Percentiles rank a stretch among this genome's conserved stretches.
phyloP scores from a whole-genome alignment of 2,888 invertebrate species.

The Coremacera marginata region DNA sequence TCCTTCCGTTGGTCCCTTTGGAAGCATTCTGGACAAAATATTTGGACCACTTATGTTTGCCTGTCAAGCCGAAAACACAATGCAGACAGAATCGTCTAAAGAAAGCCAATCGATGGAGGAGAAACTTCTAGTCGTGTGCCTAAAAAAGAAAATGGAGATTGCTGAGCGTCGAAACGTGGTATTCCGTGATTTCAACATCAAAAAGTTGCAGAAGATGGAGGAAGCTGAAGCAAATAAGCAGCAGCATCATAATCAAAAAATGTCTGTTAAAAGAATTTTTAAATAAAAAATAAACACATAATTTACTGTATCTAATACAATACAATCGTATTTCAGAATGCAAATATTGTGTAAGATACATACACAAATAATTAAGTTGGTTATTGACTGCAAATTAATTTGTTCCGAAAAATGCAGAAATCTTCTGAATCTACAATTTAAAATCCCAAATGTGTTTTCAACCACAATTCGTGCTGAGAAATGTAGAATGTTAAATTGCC shows the following conservation, averaged over 20 bases:
- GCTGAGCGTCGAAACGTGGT: background rate
- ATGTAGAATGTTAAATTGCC: too few relatives aligned
- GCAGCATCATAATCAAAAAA: background rate
- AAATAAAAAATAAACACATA: background rate
- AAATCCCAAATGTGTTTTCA: background rate
- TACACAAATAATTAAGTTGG: background rate
- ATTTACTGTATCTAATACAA: conserved; percentile 43
- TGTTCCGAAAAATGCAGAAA: background rate
- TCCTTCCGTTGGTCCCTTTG: background rate
- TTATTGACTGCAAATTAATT: background rate
- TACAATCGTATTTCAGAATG: conserved; percentile 33
- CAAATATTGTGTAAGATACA: conserved; percentile 39
- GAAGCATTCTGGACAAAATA: background rate
- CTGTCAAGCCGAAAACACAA: background rate
- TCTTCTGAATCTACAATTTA: background rate
- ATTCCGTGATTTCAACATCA: background rate
- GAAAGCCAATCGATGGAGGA: background rate
- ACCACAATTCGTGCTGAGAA: background rate
- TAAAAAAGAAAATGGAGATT: background rate
- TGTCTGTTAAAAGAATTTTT: background rate
- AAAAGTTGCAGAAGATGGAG: background rate
- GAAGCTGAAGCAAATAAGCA: background rate
- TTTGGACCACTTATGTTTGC: background rate
- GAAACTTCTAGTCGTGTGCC: background rate
- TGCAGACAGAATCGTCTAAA: background rate